Evolutionary conservation across 2,113 vertebrate species (phyloP).

Genomic region (Misgurnus anguillicaudatus): DNA sequence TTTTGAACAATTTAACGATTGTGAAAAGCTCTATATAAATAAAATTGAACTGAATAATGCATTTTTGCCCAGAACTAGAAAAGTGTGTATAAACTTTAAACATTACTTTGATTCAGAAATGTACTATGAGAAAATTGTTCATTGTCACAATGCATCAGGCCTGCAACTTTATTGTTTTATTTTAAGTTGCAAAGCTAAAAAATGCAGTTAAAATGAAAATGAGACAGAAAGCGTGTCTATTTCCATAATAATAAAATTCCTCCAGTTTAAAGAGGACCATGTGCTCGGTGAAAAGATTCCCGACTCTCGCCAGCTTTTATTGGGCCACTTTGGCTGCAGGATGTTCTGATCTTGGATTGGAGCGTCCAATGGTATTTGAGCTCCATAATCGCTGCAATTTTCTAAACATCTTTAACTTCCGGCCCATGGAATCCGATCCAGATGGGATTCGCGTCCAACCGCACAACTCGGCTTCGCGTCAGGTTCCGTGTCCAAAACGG

Average conservation of each 20-base stretch:
- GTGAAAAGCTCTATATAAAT: too few relatives aligned
- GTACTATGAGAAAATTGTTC: not conserved
- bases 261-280: conserved; percentile 83
- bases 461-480: conserved; percentile 72
- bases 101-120: too few relatives aligned
- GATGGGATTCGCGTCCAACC: conserved; percentile 71
- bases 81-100: too few relatives aligned
- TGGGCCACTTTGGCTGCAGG: conserved; percentile 83
- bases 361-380: conserved; percentile 82
- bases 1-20: too few relatives aligned
- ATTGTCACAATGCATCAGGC: conserved; percentile 2
- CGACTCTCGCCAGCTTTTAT: conserved; percentile 84
- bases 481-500: conserved; percentile 71
- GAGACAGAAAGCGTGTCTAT: conserved; percentile 73
- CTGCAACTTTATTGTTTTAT: conserved; percentile 7
- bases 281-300: conserved; percentile 86
- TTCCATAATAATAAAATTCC: conserved; percentile 87
- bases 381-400: conserved; percentile 81
- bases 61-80: too few relatives aligned
- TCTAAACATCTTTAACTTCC: conserved; percentile 79
- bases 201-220: conserved; percentile 68
- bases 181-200: conserved; percentile 32
- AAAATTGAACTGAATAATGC: too few relatives aligned
- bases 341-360: conserved; percentile 85
- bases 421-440: conserved; percentile 74